Evolutionary conservation across 2,797 vertebrate genomes (phyloP).

Genomic region (Micropoecilia bifurca): DNA sequence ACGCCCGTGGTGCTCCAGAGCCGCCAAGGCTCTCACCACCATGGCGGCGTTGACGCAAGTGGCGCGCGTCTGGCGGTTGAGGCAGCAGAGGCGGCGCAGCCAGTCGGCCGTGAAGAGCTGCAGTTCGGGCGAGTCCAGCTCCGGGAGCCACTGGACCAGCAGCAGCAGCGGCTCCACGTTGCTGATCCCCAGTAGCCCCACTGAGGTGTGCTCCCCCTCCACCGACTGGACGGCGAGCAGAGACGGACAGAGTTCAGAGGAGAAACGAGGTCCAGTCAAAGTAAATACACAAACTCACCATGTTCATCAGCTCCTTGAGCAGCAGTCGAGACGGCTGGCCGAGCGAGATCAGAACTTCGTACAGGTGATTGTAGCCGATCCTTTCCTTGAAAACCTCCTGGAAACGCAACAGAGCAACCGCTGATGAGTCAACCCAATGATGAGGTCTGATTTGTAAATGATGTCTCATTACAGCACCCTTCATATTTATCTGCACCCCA

Average conservation of each 20-base stretch:
- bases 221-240: constrained; percentile 81
- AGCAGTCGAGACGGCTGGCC: constrained; percentile 91
- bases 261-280: background rate
- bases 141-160: constrained; percentile 95
- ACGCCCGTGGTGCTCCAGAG: constrained; percentile 78
- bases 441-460: background rate
- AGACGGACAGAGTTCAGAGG: background rate
- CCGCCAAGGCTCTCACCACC: constrained; percentile 86
- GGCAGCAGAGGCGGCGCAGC: constrained; percentile 92
- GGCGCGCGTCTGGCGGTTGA: constrained; percentile 93
- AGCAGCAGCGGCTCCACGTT: constrained; percentile 95
- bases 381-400: constrained; percentile 98
- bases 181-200: constrained; percentile 94
- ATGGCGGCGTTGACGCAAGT: constrained; percentile 94
- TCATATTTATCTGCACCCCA: background rate
- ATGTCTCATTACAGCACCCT: background rate
- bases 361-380: constrained; percentile 95
- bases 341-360: constrained; percentile 91
- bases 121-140: constrained; percentile 89
- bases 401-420: background rate
- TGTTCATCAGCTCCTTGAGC: constrained; percentile 98
- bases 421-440: background rate
- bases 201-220: constrained; percentile 95
- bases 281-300: constrained; percentile 81
- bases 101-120: constrained; percentile 94